Percentiles rank a stretch among this genome's conserved stretches.
These are phyloP conservation scores for Tachina fera DNA, from an alignment of 2,888 invertebrate species.

Conservation along the genomic window DNA sequence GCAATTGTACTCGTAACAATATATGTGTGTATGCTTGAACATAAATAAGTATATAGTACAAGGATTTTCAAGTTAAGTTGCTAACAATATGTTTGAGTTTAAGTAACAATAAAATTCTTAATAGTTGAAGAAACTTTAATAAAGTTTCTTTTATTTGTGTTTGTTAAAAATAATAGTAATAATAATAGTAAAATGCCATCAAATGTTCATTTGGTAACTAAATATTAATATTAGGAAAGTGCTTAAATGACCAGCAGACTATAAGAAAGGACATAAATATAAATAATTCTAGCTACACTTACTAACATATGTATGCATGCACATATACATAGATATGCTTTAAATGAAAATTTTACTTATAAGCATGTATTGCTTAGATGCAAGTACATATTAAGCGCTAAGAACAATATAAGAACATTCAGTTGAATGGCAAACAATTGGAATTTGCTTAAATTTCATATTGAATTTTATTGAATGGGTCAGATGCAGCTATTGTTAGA, in stretches of 20 bases:
- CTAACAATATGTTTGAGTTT: constrained; percentile 12
- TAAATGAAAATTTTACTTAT: background rate
- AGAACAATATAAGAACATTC: no score
- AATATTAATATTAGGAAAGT: constrained; percentile 35
- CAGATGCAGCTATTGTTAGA: no score
- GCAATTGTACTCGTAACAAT: constrained; percentile 14
- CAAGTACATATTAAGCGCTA: no score
- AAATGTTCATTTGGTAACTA: constrained; percentile 36
- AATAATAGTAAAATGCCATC: constrained; percentile 14
- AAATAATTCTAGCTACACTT: background rate
- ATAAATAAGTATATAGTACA: background rate
- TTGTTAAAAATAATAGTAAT: constrained; percentile 6
- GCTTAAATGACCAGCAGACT: constrained; percentile 2
- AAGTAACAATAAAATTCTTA: constrained; percentile 28
- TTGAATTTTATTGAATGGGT: no score
- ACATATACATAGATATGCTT: no score
- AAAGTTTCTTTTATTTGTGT: constrained; percentile 58
- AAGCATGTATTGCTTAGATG: no score
- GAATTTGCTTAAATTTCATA: no score
- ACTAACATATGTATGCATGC: background rate
- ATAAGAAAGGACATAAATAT: background rate
- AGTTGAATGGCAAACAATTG: no score
- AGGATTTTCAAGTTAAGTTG: constrained; percentile 23
- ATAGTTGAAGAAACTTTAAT: constrained; percentile 32
- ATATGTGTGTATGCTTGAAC: background rate